Percentiles rank a stretch among this genome's conserved stretches.
phyloP scores from a whole-genome alignment of 1,140 invertebrate species.

The Orius laevigatus region DNA sequence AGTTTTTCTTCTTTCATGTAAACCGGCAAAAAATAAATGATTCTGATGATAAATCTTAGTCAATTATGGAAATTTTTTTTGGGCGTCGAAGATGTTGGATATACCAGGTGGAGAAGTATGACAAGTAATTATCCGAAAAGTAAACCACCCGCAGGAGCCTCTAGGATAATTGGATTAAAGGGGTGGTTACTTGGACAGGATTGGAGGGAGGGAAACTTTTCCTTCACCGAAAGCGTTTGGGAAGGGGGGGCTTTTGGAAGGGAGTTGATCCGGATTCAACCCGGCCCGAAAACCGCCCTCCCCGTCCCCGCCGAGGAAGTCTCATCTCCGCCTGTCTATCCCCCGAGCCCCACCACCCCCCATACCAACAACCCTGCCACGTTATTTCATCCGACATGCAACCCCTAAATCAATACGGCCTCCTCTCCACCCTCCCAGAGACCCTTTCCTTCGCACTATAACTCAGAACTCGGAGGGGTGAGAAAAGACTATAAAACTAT shows the following conservation, averaged over 20 bases:
- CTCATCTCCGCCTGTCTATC: slow-evolving; percentile 12
- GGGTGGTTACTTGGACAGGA: background rate
- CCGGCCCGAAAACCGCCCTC: slow-evolving; percentile 2
- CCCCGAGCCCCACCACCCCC: background rate
- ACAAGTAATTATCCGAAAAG: slow-evolving; percentile 8
- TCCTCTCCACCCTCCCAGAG: background rate
- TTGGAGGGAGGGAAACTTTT: background rate
- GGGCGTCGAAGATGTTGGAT: background rate
- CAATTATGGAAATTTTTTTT: background rate
- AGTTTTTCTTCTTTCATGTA: too few relatives aligned
- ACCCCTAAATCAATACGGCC: slow-evolving; percentile 11
- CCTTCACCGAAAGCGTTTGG: background rate
- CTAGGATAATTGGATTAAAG: slow-evolving; percentile 10
- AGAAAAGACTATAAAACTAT: too few relatives aligned
- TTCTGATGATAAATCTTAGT: background rate
- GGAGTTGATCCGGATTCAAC: slow-evolving; percentile 10
- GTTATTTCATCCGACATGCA: slow-evolving; percentile 11
- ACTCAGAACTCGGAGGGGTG: too few relatives aligned
- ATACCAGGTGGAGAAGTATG: slow-evolving; percentile 2
- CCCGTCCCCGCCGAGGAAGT: slow-evolving; percentile 5
- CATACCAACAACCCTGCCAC: slow-evolving; percentile 6
- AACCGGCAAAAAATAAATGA: too few relatives aligned
- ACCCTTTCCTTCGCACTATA: too few relatives aligned
- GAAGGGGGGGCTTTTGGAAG: background rate
- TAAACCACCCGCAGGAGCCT: slow-evolving; percentile 7